Base-by-base conservation (phyloP, 2,797 vertebrate genomes). In the Fistularia tabacaria region DNA sequence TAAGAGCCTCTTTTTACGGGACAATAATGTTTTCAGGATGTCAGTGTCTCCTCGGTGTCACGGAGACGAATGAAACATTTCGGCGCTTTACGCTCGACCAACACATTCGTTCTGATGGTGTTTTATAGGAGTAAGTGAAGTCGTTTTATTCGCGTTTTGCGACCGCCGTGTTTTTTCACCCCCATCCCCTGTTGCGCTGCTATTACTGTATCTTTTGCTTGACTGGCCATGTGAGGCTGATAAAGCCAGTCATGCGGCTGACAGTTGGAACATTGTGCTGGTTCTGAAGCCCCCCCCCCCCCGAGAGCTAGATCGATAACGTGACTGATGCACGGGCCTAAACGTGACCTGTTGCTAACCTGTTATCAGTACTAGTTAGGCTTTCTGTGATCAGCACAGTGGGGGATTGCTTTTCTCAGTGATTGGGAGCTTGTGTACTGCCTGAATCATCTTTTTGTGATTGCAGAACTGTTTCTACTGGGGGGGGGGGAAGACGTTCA, bases 231-330 rank as follows among this genome's bases (percentile, higher is more conserved):
- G 57, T 74, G 80, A 82, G 38, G 44, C 63, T 73, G 73, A 82
- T 66, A 13, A 1, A 49, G 45, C 54, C 54, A 51, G 73, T 73
- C 71, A 71, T 67, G 71, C 61, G 38, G 57, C 65, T 72, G 81
- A 83, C 83, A 78, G 72, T 13, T 51, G 40, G 67, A 79, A 57
- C 73, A 51, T 40, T 13, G 38, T 69, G 62, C 43, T 71, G 72
- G 66, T 74, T 75, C 47, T 54, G 37, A 49, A 64, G 41, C 14
- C 61, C 57, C 64, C 73, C 67, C 57, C 53, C 25, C 61, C 76
- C 74, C 69, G 54, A 65, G 58, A 69, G 67, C 71, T 62, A 49
- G 67, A 83, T 81, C 77, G 79, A 82, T 77, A 57, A 64, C 75
- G 69, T 73, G 76, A 79, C 72, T 77, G 71, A 39, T 54, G 54